Evolutionary conservation across 2,113 vertebrate genomes (phyloP).

Genomic region (Dipodomys spectabilis): DNA sequence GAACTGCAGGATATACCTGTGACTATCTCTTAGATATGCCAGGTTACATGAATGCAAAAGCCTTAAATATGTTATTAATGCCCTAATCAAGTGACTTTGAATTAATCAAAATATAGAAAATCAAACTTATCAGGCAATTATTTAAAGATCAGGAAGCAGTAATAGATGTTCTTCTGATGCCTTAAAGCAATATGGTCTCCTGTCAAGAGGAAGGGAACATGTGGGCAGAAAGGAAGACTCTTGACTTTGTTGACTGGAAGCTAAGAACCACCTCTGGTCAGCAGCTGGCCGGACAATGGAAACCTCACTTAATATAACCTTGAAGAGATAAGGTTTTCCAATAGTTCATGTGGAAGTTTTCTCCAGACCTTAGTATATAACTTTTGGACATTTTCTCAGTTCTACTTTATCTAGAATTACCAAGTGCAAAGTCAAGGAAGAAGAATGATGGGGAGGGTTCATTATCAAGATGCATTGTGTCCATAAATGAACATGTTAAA

Average conservation of each 20-base stretch:
- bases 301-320: not conserved
- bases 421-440: too few species aligned
- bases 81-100: not conserved
- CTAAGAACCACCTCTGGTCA: not conserved
- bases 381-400: too few species aligned
- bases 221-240: rapidly evolving
- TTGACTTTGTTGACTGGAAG: too few species aligned
- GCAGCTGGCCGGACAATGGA: not conserved
- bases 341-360: too few species aligned
- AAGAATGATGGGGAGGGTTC: too few species aligned
- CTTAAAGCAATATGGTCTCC: not conserved
- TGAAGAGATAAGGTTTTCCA: not conserved
- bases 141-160: not conserved
- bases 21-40: too few species aligned
- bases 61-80: not conserved
- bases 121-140: not conserved
- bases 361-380: too few species aligned
- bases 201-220: not conserved
- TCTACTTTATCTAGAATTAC: too few species aligned
- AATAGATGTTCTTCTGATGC: not conserved
- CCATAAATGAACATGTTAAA: too few species aligned
- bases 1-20: not conserved
- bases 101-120: not conserved
- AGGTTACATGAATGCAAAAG: not conserved
- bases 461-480: too few species aligned